Conservation (phyloP, 2,797 vertebrate species). For the Acanthopagrus latus region DNA sequence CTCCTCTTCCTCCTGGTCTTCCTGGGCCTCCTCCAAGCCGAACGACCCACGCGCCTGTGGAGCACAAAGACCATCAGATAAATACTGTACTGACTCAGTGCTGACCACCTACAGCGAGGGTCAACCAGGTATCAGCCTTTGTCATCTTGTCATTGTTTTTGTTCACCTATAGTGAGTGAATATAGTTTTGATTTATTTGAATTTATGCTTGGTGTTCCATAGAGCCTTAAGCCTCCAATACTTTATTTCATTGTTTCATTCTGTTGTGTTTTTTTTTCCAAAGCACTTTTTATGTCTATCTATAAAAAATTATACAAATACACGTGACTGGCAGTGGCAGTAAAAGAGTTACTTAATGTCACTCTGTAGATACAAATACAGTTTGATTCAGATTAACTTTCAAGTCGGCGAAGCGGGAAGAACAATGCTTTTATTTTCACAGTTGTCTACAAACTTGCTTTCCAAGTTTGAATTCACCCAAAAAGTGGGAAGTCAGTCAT, state of each 20-base stretch:
- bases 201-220: no score
- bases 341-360: neutral
- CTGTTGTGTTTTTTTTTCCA: neutral
- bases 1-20: conserved; percentile 50
- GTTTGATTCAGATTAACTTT: neutral
- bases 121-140: neutral
- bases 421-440: neutral
- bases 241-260: neutral
- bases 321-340: neutral
- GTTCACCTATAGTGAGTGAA: neutral
- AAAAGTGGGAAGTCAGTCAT: no score
- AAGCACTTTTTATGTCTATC: neutral
- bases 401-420: no score
- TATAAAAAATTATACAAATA: neutral
- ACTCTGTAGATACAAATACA: neutral
- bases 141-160: neutral
- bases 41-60: conserved; percentile 49
- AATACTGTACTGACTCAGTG: neutral
- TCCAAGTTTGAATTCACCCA: no score
- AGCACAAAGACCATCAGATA: conserved; percentile 17
- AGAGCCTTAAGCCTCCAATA: no score
- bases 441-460: neutral
- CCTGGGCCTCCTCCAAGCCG: conserved; percentile 36
- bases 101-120: no score
- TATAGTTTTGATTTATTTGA: neutral